Conservation (phyloP, 2,113 vertebrate genomes). For the Alligator mississippiensis region DNA sequence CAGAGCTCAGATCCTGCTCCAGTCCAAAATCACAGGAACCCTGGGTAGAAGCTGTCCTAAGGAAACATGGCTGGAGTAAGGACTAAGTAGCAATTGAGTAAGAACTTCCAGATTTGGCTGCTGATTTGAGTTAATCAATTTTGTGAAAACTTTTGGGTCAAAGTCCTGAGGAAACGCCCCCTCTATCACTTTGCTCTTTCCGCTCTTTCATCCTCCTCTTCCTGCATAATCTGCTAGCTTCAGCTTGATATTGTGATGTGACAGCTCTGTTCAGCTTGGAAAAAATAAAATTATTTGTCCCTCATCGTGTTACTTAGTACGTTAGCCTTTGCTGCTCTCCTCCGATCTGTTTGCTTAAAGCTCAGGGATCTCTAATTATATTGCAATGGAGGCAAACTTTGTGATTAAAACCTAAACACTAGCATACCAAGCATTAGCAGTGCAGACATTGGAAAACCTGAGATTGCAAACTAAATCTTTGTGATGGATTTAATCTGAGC, state of each 20-base stretch:
- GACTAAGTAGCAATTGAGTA: fast-evolving
- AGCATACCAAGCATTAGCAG: background rate
- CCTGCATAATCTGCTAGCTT: background rate
- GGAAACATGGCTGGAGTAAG: background rate
- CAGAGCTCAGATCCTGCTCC: background rate
- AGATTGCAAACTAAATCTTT: constrained; percentile 4
- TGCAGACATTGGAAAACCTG: background rate
- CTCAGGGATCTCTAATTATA: constrained; percentile 1
- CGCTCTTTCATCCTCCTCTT: constrained; percentile 3
- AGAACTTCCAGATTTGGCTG: fast-evolving
- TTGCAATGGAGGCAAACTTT: constrained; percentile 21
- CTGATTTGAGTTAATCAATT: background rate
- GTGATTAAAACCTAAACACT: background rate
- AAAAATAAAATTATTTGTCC: constrained; percentile 38
- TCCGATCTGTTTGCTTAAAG: background rate
- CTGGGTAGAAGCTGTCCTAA: background rate
- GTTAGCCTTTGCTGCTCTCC: background rate
- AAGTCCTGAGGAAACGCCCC: fast-evolving
- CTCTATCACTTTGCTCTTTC: background rate
- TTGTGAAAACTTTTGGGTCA: background rate
- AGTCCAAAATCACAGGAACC: fast-evolving
- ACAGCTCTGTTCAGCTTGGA: constrained; percentile 14
- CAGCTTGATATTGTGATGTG: constrained; percentile 29
- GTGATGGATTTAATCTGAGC: background rate
- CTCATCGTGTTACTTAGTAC: background rate